Percentiles rank a stretch among this genome's conserved stretches.
Conservation (phyloP, 2,797 vertebrate species). For the Rhinoraja longicauda region DNA sequence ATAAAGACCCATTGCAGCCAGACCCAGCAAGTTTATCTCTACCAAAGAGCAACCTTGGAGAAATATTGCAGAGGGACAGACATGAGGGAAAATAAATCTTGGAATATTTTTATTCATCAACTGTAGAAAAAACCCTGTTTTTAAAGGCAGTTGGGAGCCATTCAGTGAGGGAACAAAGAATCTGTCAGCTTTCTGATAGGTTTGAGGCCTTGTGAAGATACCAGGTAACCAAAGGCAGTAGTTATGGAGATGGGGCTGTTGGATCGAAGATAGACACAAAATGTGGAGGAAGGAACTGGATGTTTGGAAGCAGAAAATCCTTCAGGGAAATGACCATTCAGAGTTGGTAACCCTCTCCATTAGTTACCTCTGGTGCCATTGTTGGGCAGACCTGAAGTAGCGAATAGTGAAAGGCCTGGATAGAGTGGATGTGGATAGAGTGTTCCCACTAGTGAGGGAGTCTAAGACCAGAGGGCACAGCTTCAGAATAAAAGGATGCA, state of each 20-base stretch:
- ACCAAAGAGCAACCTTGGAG: not conserved
- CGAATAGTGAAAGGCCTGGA: no score
- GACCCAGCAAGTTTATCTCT: no score
- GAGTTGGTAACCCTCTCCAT: not conserved
- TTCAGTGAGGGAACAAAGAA: not conserved
- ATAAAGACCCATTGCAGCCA: no score
- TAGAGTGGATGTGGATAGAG: no score
- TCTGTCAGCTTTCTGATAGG: not conserved
- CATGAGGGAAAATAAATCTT: not conserved
- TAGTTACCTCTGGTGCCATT: not conserved
- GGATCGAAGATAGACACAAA: no score
- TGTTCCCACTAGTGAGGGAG: no score
- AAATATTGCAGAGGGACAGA: not conserved
- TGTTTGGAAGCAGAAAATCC: not conserved
- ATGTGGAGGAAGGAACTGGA: no score
- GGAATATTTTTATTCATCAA: not conserved
- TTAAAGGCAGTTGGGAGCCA: not conserved
- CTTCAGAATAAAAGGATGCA: no score
- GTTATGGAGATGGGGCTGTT: not conserved
- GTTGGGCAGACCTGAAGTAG: no score
- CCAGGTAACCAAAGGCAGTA: not conserved
- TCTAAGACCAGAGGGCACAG: no score
- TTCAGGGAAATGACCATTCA: not conserved
- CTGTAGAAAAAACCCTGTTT: not conserved
- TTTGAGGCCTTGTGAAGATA: not conserved